These are phyloP conservation scores for Drosophila bipectinata DNA, from an alignment of 1,140 invertebrate genomes.

Conservation along the genomic window DNA sequence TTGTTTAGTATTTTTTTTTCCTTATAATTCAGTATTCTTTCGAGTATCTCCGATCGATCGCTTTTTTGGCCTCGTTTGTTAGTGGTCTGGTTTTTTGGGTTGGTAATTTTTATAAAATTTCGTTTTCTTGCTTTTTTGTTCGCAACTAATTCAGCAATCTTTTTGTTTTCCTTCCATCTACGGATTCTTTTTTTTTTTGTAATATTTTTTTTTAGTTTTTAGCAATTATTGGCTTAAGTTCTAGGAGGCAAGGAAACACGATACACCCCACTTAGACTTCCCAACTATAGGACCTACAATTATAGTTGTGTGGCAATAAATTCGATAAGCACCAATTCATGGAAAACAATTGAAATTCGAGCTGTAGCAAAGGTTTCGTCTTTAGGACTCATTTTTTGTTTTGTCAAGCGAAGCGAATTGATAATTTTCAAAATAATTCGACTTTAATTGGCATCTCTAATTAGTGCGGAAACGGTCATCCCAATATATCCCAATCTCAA, in stretches of 20 bases:
- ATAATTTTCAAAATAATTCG: constrained; percentile 22
- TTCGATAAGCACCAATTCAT: constrained; percentile 82
- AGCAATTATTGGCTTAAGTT: constrained; percentile 19
- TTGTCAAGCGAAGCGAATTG: constrained; percentile 15
- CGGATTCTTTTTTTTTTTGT: constrained; percentile 6
- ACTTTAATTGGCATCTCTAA: constrained; percentile 41
- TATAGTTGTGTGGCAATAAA: constrained; percentile 69
- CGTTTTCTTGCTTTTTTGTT: constrained; percentile 45
- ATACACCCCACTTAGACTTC: constrained; percentile 10
- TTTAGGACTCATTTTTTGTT: background rate
- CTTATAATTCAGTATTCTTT: too few species aligned
- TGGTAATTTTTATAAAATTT: constrained; percentile 62
- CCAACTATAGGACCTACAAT: constrained; percentile 36
- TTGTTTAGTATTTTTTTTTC: too few species aligned
- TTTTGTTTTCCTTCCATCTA: constrained; percentile 43
- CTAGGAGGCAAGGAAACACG: constrained; percentile 42
- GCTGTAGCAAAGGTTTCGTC: constrained; percentile 8
- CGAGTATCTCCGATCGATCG: constrained; percentile 24
- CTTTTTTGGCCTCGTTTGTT: constrained; percentile 38
- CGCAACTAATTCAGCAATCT: constrained; percentile 80
- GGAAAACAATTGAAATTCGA: constrained; percentile 41
- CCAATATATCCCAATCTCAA: constrained; percentile 11
- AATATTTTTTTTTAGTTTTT: constrained; percentile 3
- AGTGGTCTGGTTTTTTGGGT: constrained; percentile 39
- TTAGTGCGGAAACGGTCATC: constrained; percentile 21